Conservation (phyloP, 2,888 invertebrate species). For the Parelbella ahira region DNA sequence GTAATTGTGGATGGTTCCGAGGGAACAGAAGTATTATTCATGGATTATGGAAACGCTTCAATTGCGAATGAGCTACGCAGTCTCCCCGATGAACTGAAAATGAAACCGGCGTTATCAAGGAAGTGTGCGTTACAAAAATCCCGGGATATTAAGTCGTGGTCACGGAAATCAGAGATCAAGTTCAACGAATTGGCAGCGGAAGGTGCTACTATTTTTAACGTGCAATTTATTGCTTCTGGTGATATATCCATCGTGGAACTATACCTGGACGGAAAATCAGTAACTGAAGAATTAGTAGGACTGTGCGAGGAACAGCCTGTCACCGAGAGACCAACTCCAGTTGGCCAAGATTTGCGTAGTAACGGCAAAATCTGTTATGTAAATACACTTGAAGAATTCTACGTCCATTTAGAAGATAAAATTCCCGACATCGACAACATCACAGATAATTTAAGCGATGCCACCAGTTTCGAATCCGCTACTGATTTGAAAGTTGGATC, state of each 20-base stretch:
- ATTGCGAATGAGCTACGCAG: slow-evolving; percentile 78
- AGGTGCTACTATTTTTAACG: slow-evolving; percentile 85
- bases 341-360: slow-evolving; percentile 63
- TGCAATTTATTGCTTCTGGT: slow-evolving; percentile 83
- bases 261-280: slow-evolving; percentile 80
- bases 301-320: slow-evolving; percentile 67
- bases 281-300: slow-evolving; percentile 80
- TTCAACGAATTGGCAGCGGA: slow-evolving; percentile 85
- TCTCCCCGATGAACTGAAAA: slow-evolving; percentile 81
- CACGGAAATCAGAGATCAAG: slow-evolving; percentile 82
- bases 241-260: slow-evolving; percentile 84
- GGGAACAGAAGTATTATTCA: slow-evolving; percentile 82
- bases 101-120: slow-evolving; percentile 80
- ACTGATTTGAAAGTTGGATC: slow-evolving; percentile 80
- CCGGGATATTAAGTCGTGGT: slow-evolving; percentile 81
- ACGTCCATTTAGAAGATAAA: slow-evolving; percentile 83
- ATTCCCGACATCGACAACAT: slow-evolving; percentile 81
- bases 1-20: slow-evolving; percentile 79
- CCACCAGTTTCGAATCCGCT: slow-evolving; percentile 71
- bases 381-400: slow-evolving; percentile 86
- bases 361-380: slow-evolving; percentile 84
- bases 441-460: slow-evolving; percentile 76
- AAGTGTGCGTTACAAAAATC: slow-evolving; percentile 83
- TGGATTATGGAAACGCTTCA: slow-evolving; percentile 85
- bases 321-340: slow-evolving; percentile 60